Evolutionary conservation across 2,113 vertebrate genomes (phyloP).

Genomic region (Uria lomvia): DNA sequence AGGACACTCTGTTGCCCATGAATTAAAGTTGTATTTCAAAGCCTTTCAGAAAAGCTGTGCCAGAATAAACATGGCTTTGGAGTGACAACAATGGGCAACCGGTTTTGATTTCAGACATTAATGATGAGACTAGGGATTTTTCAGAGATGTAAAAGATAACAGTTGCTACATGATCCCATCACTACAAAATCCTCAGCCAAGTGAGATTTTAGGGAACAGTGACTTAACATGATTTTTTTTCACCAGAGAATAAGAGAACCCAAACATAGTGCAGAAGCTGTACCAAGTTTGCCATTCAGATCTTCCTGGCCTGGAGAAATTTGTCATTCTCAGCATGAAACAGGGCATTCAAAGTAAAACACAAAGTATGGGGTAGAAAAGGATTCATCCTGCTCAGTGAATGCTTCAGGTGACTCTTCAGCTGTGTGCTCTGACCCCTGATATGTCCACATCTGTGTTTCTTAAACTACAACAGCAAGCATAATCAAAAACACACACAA

Average conservation of each 20-base stretch:
- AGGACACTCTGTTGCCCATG: not conserved
- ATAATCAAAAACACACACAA: not conserved
- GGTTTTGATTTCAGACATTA: not conserved
- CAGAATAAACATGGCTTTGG: not conserved
- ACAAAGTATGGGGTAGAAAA: not conserved
- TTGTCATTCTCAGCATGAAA: not conserved
- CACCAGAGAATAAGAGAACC: not conserved
- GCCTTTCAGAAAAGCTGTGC: not conserved
- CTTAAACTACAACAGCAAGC: not conserved
- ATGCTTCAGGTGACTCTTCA: not conserved
- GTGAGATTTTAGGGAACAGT: not conserved
- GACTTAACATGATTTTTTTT: not conserved
- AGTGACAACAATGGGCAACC: not conserved
- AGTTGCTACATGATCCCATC: not conserved
- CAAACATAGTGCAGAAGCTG: not conserved
- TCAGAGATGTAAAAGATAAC: not conserved
- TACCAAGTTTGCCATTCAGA: not conserved
- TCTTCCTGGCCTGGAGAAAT: not conserved
- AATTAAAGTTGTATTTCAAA: slow-evolving; percentile 15
- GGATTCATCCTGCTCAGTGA: not conserved
- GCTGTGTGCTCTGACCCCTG: not conserved
- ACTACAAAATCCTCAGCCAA: not conserved
- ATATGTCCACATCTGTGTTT: not conserved
- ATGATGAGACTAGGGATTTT: not conserved
- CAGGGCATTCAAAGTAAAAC: not conserved